Evolutionary conservation across 2,888 invertebrate genomes (phyloP).

Genomic region (Euproctis similis): DNA sequence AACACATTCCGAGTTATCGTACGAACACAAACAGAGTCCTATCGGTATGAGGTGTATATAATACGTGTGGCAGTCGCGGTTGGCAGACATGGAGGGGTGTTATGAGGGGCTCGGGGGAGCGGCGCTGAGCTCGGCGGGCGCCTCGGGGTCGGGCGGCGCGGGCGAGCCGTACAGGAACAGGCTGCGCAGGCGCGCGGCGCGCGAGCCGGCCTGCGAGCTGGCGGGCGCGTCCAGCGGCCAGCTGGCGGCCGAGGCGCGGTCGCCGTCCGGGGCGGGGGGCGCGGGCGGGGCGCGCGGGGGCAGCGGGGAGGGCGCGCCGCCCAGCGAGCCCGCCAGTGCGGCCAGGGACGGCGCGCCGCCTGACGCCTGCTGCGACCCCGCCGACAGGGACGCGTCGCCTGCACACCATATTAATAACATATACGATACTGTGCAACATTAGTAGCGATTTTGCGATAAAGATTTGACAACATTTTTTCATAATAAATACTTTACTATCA

Average conservation of each 20-base stretch:
- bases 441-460: no score
- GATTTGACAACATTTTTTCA: no score
- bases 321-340: slow-evolving; percentile 63
- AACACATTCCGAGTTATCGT: no score
- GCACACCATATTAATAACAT: no score
- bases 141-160: slow-evolving; percentile 48
- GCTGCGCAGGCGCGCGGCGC: slow-evolving; percentile 47
- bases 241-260: slow-evolving; percentile 38
- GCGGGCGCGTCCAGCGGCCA: slow-evolving; percentile 54
- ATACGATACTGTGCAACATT: no score
- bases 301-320: slow-evolving; percentile 44
- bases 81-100: slow-evolving; percentile 16
- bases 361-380: slow-evolving; percentile 52
- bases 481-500: no score
- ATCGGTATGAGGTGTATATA: background rate
- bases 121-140: no score
- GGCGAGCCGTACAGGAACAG: slow-evolving; percentile 63
- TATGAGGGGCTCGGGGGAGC: slow-evolving; percentile 13
- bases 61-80: background rate
- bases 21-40: background rate
- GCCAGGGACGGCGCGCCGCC: slow-evolving; percentile 60
- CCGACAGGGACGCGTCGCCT: slow-evolving; percentile 67
- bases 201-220: slow-evolving; percentile 42
- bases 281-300: slow-evolving; percentile 47
- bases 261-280: slow-evolving; percentile 44